Evolutionary conservation across 2,113 vertebrate species (phyloP).

Genomic region (Mionectes macconnelli): DNA sequence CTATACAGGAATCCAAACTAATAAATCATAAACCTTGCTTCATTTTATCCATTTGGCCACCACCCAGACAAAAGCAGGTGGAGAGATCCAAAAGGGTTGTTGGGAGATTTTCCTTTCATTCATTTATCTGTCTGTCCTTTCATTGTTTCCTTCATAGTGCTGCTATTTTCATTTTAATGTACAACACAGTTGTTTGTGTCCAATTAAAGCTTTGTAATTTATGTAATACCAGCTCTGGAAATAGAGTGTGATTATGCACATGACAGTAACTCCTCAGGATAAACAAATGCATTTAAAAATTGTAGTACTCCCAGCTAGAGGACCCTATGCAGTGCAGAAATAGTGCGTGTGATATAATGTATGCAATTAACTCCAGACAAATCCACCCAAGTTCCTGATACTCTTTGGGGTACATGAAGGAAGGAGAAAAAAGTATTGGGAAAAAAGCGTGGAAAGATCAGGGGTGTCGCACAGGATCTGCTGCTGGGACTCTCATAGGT

Average conservation of each 20-base stretch:
- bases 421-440: neutral
- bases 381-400: neutral
- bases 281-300: neutral
- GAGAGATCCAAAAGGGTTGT: neutral
- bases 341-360: neutral
- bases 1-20: neutral
- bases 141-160: neutral
- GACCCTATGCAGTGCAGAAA: neutral
- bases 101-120: neutral
- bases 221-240: neutral
- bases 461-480: neutral
- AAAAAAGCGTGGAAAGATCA: too few species aligned
- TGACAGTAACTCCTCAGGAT: neutral
- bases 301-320: neutral
- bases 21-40: conserved; percentile 16
- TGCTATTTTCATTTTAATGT: neutral
- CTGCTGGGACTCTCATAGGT: neutral
- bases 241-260: neutral
- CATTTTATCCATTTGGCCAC: neutral
- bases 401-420: neutral
- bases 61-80: neutral
- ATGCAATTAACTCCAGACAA: neutral
- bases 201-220: neutral
- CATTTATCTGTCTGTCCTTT: neutral
- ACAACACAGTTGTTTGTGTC: neutral